phyloP scores from a whole-genome alignment of 1,140 invertebrate species.

The Pachypeltis micranthus region DNA sequence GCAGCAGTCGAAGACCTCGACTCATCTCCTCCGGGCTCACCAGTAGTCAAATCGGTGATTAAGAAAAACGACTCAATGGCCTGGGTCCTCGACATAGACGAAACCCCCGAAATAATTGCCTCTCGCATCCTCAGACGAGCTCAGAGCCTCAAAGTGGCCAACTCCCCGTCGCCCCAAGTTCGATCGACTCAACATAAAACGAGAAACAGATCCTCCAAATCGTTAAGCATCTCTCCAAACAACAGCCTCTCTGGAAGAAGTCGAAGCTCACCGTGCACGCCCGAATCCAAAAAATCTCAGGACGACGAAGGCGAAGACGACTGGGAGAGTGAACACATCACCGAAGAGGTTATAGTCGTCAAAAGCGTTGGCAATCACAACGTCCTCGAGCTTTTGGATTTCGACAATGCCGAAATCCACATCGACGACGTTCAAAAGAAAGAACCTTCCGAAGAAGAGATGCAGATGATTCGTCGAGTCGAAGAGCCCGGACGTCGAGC shows the following conservation, averaged over 20 bases:
- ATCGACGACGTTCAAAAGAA: constrained; percentile 14
- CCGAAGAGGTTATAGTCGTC: constrained; percentile 20
- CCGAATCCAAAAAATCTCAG: background rate
- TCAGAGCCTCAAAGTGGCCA: constrained; percentile 22
- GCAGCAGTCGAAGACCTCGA: background rate
- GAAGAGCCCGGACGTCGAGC: constrained; percentile 7
- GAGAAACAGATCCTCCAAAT: background rate
- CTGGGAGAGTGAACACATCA: constrained; percentile 15
- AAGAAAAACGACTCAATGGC: constrained; percentile 72
- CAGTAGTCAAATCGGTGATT: constrained; percentile 60
- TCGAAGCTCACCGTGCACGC: background rate
- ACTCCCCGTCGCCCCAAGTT: constrained; percentile 15
- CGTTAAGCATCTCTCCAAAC: background rate
- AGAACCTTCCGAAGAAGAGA: constrained; percentile 17
- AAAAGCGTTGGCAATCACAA: constrained; percentile 15
- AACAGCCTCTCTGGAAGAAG: background rate
- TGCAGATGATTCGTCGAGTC: constrained; percentile 19
- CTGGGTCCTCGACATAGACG: constrained; percentile 67
- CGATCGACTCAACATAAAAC: background rate
- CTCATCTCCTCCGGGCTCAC: constrained; percentile 21
- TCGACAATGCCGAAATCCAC: constrained; percentile 16
- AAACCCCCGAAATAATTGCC: constrained; percentile 44
- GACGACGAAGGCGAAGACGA: background rate
- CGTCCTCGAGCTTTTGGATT: constrained; percentile 16
- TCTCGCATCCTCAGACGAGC: constrained; percentile 29